Evolutionary conservation across 92 coral and sea anemone genomes (phyloP).

Genomic region (Porites cylindrica): DNA sequence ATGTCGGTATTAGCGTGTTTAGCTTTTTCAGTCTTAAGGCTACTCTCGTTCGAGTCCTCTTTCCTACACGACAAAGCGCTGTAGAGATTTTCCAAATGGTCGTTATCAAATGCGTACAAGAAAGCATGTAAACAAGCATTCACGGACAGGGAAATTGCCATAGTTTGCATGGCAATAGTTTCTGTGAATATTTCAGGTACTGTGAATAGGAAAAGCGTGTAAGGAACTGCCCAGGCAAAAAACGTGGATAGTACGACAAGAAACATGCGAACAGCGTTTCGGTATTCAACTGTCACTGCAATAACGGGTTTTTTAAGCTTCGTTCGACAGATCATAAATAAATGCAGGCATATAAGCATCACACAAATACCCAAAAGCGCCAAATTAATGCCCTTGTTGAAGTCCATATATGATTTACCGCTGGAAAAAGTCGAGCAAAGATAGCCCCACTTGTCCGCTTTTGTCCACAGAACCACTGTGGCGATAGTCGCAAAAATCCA

Average conservation of each 20-base stretch:
- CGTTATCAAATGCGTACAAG: constrained; percentile 86
- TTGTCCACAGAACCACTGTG: constrained; percentile 84
- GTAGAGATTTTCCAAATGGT: constrained; percentile 79
- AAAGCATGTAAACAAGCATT: constrained; percentile 90
- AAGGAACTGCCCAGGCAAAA: constrained; percentile 81
- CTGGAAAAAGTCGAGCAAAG: constrained; percentile 81
- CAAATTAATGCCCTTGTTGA: constrained; percentile 74
- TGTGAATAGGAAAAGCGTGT: constrained; percentile 68
- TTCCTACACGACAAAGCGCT: constrained; percentile 76
- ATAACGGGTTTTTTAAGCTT: constrained; percentile 52
- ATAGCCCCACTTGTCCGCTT: constrained; percentile 85
- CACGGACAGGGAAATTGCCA: constrained; percentile 81
- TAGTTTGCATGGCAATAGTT: constrained; percentile 78
- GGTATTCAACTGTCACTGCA: constrained; percentile 61
- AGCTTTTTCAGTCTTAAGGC: constrained; percentile 38
- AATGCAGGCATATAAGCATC: constrained; percentile 59
- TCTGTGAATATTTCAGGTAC: constrained; percentile 75
- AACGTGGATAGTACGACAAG: constrained; percentile 77
- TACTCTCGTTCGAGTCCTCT: constrained; percentile 53
- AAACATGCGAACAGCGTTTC: constrained; percentile 78
- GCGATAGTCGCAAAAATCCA: constrained; percentile 87
- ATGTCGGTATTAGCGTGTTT: constrained; percentile 30
- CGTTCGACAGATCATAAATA: constrained; percentile 70
- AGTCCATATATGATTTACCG: constrained; percentile 72
- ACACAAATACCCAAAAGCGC: constrained; percentile 70